Percentiles rank a stretch among this genome's conserved stretches.
Evolutionary conservation across 2,797 vertebrate genomes (phyloP).

Genomic region (Takifugu rubripes): DNA sequence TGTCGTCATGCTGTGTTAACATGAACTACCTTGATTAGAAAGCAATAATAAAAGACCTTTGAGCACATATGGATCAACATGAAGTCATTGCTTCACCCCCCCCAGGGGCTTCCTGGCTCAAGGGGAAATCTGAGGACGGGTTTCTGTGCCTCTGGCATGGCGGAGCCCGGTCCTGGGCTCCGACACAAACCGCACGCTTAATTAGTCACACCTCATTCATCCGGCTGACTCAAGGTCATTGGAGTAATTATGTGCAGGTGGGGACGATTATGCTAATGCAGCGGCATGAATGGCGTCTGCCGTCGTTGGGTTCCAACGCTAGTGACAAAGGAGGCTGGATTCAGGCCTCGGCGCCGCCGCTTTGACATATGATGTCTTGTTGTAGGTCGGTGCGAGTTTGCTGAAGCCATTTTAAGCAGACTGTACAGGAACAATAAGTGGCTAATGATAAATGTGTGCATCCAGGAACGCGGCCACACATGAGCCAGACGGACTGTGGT

Average conservation of each 20-base stretch:
- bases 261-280: constrained; percentile 57
- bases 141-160: constrained; percentile 13
- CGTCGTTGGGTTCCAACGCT: neutral
- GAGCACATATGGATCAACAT: constrained; percentile 13
- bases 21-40: neutral
- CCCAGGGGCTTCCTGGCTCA: constrained; percentile 20
- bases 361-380: too few species aligned
- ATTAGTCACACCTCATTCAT: constrained; percentile 70
- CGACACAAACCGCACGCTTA: constrained; percentile 45
- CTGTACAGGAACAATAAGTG: too few species aligned
- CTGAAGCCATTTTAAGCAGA: too few species aligned
- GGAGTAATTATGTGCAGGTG: constrained; percentile 63
- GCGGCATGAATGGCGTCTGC: constrained; percentile 5
- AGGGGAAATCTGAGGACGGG: constrained; percentile 14
- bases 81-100: constrained; percentile 7
- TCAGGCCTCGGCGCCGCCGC: too few species aligned
- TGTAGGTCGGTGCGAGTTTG: too few species aligned
- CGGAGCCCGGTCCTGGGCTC: constrained; percentile 22
- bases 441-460: too few species aligned
- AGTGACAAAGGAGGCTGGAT: too few species aligned
- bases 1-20: neutral
- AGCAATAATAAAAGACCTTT: constrained; percentile 6
- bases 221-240: constrained; percentile 63
- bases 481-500: too few species aligned
- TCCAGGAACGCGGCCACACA: too few species aligned